Evolutionary conservation across 2,888 invertebrate genomes (phyloP).

Genomic region (Polydesmus complanatus): DNA sequence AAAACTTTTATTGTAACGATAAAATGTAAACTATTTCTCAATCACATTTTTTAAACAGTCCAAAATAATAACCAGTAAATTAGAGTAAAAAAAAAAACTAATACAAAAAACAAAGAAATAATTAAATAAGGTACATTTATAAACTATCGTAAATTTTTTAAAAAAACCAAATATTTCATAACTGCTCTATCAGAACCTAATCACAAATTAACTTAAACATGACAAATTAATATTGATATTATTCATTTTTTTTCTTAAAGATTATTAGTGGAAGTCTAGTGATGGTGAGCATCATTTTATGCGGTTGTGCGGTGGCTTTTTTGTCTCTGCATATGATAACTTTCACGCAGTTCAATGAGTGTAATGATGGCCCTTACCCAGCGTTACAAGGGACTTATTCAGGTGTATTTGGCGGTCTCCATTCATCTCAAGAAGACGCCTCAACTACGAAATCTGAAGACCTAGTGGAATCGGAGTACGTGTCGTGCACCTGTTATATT

Average conservation of each 20-base stretch:
- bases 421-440: neutral
- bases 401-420: neutral
- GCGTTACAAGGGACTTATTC: neutral
- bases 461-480: neutral
- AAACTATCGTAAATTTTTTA: no score
- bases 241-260: neutral
- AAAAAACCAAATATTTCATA: no score
- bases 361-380: constrained; percentile 2
- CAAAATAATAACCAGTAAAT: no score
- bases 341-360: neutral
- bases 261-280: neutral
- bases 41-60: no score
- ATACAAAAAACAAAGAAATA: no score
- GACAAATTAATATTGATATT: neutral
- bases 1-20: neutral
- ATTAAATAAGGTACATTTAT: no score
- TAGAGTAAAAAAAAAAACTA: no score
- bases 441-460: neutral
- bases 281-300: neutral
- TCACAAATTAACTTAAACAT: no score
- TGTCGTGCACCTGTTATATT: constrained; percentile 8
- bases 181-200: no score
- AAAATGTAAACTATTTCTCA: neutral
- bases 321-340: constrained; percentile 4
- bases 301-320: constrained; percentile 4